Conservation (phyloP, 2,888 invertebrate species). For the Orthosia gracilis region DNA sequence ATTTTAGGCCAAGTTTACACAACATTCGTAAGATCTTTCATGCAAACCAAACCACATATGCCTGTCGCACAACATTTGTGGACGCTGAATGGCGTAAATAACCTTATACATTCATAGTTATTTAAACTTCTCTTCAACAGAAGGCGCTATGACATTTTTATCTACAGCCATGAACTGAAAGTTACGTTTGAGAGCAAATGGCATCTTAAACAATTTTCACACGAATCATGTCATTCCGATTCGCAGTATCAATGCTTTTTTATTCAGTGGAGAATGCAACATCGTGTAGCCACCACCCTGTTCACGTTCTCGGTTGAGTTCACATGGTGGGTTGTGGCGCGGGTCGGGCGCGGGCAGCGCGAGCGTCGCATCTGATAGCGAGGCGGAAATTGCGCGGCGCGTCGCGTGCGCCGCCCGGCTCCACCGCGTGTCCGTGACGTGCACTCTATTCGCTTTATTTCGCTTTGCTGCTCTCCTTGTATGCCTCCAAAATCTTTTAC, state of each 20-base stretch:
- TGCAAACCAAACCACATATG: conserved; percentile 14
- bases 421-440: conserved; percentile 83
- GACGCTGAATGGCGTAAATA: conserved; percentile 9
- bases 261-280: conserved; percentile 70
- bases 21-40: conserved; percentile 40
- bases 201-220: conserved; percentile 18
- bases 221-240: conserved; percentile 9
- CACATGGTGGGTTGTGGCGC: conserved; percentile 69
- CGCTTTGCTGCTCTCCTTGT: conserved; percentile 75
- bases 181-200: conserved; percentile 11
- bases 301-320: conserved; percentile 77
- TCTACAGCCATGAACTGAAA: conserved; percentile 4
- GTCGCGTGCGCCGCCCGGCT: conserved; percentile 84
- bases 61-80: conserved; percentile 9
- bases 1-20: conserved; percentile 51
- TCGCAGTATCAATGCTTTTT: conserved; percentile 62
- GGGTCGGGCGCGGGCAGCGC: conserved; percentile 72
- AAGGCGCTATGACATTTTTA: conserved; percentile 5
- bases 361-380: conserved; percentile 85
- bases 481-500: conserved; percentile 75
- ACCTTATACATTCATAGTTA: conserved; percentile 4
- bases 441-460: conserved; percentile 84
- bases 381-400: conserved; percentile 88
- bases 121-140: background rate
- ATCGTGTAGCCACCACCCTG: conserved; percentile 62